Evolutionary conservation across 1,140 invertebrate genomes (phyloP), one percentile per base, ranked within the genome.

Genomic region (Brachionus rubens): DNA sequence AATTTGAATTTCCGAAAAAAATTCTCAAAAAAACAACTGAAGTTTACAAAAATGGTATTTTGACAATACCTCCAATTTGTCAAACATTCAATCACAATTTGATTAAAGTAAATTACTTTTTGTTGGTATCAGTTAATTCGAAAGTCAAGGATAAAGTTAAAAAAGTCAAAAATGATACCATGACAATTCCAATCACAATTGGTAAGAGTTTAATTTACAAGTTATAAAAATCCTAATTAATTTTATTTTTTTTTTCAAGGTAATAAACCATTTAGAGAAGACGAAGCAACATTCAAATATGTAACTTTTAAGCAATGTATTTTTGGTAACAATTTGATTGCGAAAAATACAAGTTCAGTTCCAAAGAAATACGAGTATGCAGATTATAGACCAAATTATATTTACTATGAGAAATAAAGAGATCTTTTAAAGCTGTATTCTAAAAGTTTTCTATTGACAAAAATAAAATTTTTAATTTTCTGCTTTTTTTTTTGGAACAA

Each of bases 81-180:
- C 68, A 36, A 36, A 72, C 68, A 54, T 72, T 72, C 24, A 50
- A 72, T 50, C 30, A 72, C 10, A 72, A 72, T 48, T 54, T 72
- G 14, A 50, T 72, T 10, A 72, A 72, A 40, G 46, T 72, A 50
- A 50, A 36, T 48, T 72, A 72, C 30, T 48, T 54, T 28, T 50
- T 72, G 9, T 50, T 72, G 36, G 68, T 72, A 33, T 40, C 28
- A 33, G 28, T 72, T 12, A 72, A 72, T 65, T 50, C 43, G 30
- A 54, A 36, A 19, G 16, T 33, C 1, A 72, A 72, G 30, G 46
- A 50, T 5, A 54, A 72, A 41, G 26, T 72, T n/a, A 72, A 72
- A 28, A 54, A 72, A 30, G 12, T 65, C 26, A 43, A 65, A 14
- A 43, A 41, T 43, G 46, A 50, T 54, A 33, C 28, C 26, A 26